phyloP scores from a whole-genome alignment of 2,888 invertebrate genomes.

The Augochlorella aurata region DNA sequence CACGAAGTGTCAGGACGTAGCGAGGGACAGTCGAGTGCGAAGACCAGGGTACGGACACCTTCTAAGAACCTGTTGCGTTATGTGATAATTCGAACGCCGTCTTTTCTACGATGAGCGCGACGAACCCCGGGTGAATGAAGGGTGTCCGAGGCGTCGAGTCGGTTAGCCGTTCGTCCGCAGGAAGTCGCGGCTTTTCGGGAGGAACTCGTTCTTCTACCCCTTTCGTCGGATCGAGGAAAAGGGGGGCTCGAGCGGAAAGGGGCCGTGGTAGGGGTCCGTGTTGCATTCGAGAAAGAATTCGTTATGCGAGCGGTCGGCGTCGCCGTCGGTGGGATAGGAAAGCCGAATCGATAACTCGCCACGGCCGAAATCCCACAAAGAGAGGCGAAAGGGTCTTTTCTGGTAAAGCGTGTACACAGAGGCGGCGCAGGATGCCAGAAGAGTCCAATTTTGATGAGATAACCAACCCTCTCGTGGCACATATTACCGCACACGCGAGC shows the following conservation, averaged over 20 bases:
- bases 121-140: background rate
- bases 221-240: background rate
- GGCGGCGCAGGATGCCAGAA: slow-evolving; percentile 58
- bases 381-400: slow-evolving; percentile 65
- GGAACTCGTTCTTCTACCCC: background rate
- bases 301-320: slow-evolving; percentile 30
- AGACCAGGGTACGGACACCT: background rate
- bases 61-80: slow-evolving; percentile 35
- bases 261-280: background rate
- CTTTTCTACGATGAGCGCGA: slow-evolving; percentile 18
- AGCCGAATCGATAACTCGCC: slow-evolving; percentile 76
- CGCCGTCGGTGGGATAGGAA: slow-evolving; percentile 48
- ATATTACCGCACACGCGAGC: slow-evolving; percentile 72
- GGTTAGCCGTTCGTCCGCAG: background rate
- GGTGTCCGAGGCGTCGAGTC: too few relatives aligned
- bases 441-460: slow-evolving; percentile 80
- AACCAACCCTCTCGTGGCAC: slow-evolving; percentile 78
- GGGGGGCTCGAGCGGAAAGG: background rate
- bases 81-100: slow-evolving; percentile 24
- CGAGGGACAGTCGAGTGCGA: background rate
- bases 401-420: slow-evolving; percentile 51
- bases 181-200: slow-evolving; percentile 7
- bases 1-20: background rate
- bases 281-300: slow-evolving; percentile 32
- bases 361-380: slow-evolving; percentile 79